Percentiles rank a stretch among this genome's conserved stretches.
phyloP scores from a whole-genome alignment of 2,113 vertebrate species.

The Fregetta grallaria region DNA sequence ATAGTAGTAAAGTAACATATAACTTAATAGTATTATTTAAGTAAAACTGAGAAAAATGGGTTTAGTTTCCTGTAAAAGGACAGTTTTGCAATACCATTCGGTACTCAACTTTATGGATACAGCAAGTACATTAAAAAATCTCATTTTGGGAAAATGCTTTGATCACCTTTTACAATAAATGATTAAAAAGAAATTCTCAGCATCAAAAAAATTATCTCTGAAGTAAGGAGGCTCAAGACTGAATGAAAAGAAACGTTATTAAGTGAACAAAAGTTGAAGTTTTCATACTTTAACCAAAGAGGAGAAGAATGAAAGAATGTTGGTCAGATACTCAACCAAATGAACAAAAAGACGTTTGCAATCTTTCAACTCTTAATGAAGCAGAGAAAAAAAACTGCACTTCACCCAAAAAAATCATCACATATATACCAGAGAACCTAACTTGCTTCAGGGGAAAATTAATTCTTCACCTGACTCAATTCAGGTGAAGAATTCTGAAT shows the following conservation, averaged over 20 bases:
- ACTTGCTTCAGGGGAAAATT: not conserved
- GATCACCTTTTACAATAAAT: not conserved
- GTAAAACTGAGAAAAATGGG: not conserved
- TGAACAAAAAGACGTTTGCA: not conserved
- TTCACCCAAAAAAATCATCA: not conserved
- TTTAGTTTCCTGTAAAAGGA: not conserved
- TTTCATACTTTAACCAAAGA: not conserved
- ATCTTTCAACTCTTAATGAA: not conserved
- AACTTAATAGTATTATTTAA: not conserved
- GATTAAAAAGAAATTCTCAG: not conserved
- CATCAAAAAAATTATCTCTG: not conserved
- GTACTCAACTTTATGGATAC: not conserved
- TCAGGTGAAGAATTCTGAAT: not conserved
- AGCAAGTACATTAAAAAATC: not conserved
- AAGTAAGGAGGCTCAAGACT: not conserved
- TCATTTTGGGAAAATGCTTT: not conserved
- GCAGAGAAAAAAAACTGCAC: not conserved
- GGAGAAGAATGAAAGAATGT: not conserved
- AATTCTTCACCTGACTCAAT: not conserved
- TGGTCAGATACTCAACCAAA: not conserved
- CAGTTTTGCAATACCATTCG: not conserved
- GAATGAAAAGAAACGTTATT: not conserved
- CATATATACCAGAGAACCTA: not conserved
- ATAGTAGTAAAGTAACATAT: not conserved
- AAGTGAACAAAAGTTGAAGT: not conserved